Evolutionary conservation across 2,113 vertebrate genomes (phyloP).

Genomic region (Mungos mungo): DNA sequence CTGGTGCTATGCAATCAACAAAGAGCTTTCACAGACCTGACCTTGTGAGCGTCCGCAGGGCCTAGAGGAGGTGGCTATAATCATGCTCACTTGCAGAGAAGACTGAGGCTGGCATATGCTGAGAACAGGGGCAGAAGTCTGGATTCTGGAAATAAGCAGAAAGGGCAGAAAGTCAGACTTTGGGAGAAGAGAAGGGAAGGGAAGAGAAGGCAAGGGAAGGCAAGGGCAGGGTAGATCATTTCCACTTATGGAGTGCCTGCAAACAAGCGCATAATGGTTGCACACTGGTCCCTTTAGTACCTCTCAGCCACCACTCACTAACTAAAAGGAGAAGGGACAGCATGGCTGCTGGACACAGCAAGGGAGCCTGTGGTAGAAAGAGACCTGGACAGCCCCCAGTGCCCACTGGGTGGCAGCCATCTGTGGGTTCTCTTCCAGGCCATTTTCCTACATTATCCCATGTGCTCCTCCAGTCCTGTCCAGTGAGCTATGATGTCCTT

Average conservation of each 20-base stretch:
- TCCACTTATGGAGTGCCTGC: neutral
- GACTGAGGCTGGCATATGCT: neutral
- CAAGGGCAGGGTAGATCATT: neutral
- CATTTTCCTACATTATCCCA: accelerated
- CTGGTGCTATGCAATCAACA: neutral
- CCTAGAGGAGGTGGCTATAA: neutral
- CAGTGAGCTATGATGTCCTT: neutral
- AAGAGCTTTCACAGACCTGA: neutral
- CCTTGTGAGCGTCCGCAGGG: neutral
- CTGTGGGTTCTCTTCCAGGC: neutral
- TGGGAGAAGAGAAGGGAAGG: neutral
- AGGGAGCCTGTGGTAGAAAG: neutral
- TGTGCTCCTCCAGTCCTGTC: neutral
- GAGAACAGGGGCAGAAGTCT: neutral
- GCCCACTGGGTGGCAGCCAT: accelerated
- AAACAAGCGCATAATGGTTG: accelerated
- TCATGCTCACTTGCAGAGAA: neutral
- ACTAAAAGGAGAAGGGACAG: neutral
- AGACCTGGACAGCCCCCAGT: neutral
- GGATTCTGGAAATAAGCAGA: neutral
- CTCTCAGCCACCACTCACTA: neutral
- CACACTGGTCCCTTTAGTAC: neutral
- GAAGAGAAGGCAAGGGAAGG: accelerated
- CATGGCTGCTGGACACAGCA: accelerated
- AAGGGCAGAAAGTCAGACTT: neutral